Conservation (phyloP, 2,113 vertebrate species). For the Elgaria multicarinata region DNA sequence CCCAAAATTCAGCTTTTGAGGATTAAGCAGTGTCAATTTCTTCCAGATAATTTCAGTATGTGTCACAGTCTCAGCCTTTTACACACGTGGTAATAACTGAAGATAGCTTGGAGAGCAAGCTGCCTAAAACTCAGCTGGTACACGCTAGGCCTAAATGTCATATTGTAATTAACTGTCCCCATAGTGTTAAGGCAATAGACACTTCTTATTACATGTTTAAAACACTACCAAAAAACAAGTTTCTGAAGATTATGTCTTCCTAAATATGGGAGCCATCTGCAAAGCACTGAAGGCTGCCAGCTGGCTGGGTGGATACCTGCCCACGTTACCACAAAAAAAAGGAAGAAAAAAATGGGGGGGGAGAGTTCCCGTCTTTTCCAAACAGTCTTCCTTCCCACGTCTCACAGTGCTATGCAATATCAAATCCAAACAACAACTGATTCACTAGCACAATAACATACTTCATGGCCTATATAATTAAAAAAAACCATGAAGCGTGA, state of each 20-base stretch:
- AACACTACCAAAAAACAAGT: background rate
- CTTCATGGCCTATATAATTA: background rate
- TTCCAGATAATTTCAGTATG: no score
- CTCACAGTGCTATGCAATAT: background rate
- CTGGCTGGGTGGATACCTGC: background rate
- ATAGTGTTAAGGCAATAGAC: background rate
- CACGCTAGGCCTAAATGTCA: background rate
- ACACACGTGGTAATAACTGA: no score
- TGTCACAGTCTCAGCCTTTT: no score
- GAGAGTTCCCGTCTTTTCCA: background rate
- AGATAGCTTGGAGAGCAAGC: background rate
- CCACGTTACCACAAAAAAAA: background rate
- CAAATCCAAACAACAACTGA: background rate
- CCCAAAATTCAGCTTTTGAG: no score
- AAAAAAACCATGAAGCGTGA: background rate
- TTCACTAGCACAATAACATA: background rate
- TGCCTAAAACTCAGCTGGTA: background rate
- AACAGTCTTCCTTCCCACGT: background rate
- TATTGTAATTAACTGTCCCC: background rate
- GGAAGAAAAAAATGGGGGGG: background rate
- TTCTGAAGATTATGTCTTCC: background rate
- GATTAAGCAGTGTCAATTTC: no score
- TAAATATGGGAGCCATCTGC: background rate
- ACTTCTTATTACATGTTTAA: background rate
- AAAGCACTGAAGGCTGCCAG: background rate